Evolutionary conservation across 2,113 vertebrate genomes (phyloP).

Genomic region (Oreotragus oreotragus): DNA sequence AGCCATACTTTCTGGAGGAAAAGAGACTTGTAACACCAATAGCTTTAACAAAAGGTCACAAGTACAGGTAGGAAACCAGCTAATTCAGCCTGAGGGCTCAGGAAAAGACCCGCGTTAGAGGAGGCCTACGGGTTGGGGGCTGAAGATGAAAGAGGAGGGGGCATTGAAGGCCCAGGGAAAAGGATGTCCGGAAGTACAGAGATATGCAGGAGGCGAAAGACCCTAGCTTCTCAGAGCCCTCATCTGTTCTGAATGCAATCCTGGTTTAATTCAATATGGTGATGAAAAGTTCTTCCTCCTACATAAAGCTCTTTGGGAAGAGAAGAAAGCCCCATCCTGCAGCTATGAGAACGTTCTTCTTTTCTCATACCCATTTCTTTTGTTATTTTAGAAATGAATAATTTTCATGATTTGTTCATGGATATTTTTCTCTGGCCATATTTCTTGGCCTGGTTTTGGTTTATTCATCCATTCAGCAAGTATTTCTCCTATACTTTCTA

Average conservation of each 20-base stretch:
- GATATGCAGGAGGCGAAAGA: accelerated
- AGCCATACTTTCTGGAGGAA: neutral
- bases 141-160: neutral
- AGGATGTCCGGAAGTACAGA: neutral
- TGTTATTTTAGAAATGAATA: neutral
- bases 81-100: neutral
- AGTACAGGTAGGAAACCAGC: neutral
- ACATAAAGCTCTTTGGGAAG: neutral
- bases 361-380: neutral
- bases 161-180: neutral
- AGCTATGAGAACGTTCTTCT: neutral
- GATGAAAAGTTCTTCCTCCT: neutral
- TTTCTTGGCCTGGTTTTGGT: neutral
- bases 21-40: neutral
- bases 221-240: neutral
- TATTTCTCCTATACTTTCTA: neutral
- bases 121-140: neutral
- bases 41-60: neutral
- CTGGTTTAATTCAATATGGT: neutral
- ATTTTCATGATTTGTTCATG: neutral
- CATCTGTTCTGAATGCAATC: neutral
- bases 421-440: neutral
- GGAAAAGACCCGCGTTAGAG: neutral
- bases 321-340: neutral
- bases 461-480: neutral